phyloP scores from a whole-genome alignment of 2,113 vertebrate genomes.

The Fulica atra region DNA sequence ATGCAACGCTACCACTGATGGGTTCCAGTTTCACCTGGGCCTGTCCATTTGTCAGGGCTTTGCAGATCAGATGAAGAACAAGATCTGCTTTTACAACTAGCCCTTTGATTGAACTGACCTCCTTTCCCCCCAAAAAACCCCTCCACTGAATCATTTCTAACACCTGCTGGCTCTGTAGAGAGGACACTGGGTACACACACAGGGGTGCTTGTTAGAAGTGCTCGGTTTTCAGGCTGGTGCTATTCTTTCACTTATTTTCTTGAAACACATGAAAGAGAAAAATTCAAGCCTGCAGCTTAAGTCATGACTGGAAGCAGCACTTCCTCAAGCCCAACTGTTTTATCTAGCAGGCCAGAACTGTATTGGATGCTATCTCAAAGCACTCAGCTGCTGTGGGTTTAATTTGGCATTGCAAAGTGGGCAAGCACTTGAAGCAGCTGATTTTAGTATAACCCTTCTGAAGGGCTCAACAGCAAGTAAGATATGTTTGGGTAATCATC shows the following conservation, averaged over 20 bases:
- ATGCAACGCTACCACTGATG: accelerated
- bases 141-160: neutral
- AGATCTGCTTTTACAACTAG: neutral
- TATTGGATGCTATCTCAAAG: neutral
- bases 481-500: neutral
- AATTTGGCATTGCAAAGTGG: neutral
- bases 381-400: neutral
- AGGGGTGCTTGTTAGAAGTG: neutral
- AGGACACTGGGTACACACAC: neutral
- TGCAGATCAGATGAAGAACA: neutral
- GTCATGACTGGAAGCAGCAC: neutral
- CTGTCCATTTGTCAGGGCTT: neutral
- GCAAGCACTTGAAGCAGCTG: neutral
- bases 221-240: neutral
- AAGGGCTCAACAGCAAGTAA: neutral
- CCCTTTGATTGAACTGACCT: neutral
- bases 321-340: neutral
- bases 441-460: neutral
- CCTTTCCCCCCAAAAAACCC: no score
- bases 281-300: neutral
- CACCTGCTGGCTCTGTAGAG: neutral
- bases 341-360: neutral
- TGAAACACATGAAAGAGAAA: neutral
- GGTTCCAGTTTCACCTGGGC: neutral
- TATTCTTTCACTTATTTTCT: neutral